Percentiles rank a stretch among this genome's conserved stretches.
These are phyloP conservation scores for Helleia helle DNA, from an alignment of 2,888 invertebrate species.

Conservation along the genomic window DNA sequence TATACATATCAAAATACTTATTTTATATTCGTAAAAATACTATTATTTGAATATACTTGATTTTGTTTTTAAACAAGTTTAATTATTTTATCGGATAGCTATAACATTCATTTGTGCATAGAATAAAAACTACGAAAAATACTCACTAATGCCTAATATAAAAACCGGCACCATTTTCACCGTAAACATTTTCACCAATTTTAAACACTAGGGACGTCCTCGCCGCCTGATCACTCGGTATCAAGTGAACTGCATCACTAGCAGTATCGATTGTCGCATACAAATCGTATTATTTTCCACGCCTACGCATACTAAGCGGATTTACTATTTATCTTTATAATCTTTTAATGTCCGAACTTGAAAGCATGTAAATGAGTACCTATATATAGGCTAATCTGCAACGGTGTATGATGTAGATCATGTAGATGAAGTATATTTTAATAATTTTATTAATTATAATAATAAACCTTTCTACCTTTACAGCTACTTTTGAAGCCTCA, in stretches of 20 bases:
- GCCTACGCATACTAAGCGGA: conserved; percentile 1
- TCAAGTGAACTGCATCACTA: not conserved
- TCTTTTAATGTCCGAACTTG: not conserved
- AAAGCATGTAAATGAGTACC: not conserved
- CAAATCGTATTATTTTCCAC: conserved; percentile 3
- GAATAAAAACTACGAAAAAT: conserved; percentile 16
- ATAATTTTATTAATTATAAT: too few species aligned
- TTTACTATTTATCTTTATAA: not conserved
- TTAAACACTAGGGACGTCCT: not conserved
- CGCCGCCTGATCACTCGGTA: not conserved
- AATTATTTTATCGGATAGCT: too few species aligned
- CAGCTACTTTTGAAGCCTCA: too few species aligned
- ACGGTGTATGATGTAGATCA: too few species aligned
- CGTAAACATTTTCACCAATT: not conserved
- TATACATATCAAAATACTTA: too few species aligned
- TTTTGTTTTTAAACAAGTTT: too few species aligned
- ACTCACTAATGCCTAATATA: not conserved
- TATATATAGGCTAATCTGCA: too few species aligned
- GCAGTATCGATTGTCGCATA: conserved; percentile 2
- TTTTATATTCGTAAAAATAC: too few species aligned
- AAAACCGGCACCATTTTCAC: not conserved
- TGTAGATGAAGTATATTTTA: too few species aligned
- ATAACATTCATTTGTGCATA: too few species aligned
- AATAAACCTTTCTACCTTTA: too few species aligned
- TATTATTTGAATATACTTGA: too few species aligned